phyloP scores from a whole-genome alignment of 1,140 invertebrate species.

The Sipha flava region DNA sequence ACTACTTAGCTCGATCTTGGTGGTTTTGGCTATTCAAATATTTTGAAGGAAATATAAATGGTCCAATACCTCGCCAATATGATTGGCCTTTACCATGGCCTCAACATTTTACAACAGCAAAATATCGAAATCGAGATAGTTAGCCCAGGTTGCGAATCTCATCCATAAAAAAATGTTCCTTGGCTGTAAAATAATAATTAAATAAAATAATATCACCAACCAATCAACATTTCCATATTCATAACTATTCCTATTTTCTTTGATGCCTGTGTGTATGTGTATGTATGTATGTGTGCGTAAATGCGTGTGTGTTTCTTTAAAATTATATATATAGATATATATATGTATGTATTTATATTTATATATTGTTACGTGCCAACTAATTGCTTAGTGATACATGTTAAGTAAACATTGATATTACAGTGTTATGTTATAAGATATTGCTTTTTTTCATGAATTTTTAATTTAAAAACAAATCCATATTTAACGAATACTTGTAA shows the following conservation, averaged over 20 bases:
- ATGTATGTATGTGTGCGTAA: neutral
- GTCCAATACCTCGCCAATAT: conserved; percentile 67
- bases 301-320: neutral
- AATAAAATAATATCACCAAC: neutral
- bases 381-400: neutral
- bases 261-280: neutral
- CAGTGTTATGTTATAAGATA: too few relatives aligned
- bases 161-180: conserved; percentile 16
- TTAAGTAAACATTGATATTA: too few relatives aligned
- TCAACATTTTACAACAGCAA: conserved; percentile 52
- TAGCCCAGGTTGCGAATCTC: conserved; percentile 44
- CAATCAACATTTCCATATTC: conserved; percentile 22
- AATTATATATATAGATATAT: neutral
- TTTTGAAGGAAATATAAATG: conserved; percentile 76
- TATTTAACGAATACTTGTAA: neutral
- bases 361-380: neutral
- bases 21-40: conserved; percentile 76
- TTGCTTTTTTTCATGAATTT: too few relatives aligned
- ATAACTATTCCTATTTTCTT: neutral
- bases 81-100: conserved; percentile 80
- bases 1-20: conserved; percentile 68
- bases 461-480: too few relatives aligned
- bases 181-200: conserved; percentile 5
- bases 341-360: neutral
- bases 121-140: conserved; percentile 54